Evolutionary conservation across 2,888 invertebrate genomes (phyloP).

Genomic region (Anaspis maculata): DNA sequence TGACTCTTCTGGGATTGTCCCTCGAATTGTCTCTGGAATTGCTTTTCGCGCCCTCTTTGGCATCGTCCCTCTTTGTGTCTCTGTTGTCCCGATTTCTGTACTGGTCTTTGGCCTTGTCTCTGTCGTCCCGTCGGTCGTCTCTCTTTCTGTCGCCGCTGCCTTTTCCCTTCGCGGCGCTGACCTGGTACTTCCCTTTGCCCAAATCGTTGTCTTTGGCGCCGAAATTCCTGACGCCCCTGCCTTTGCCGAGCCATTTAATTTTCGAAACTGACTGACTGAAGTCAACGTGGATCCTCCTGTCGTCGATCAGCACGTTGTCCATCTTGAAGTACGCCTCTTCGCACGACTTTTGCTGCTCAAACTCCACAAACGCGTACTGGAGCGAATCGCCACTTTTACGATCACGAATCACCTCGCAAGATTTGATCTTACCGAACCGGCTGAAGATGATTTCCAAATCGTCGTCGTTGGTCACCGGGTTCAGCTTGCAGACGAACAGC

Average conservation of each 20-base stretch:
- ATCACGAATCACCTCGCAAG: constrained; percentile 95
- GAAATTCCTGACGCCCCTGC: constrained; percentile 62
- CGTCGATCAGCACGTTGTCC: constrained; percentile 99
- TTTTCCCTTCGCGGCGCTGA: no score
- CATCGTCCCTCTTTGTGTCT: no score
- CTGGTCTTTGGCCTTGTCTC: no score
- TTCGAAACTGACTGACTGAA: constrained; percentile 99
- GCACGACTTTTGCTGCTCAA: constrained; percentile 83
- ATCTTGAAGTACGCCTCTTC: constrained; percentile 99
- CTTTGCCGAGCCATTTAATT: constrained; percentile 84
- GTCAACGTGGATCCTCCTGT: constrained; percentile 96
- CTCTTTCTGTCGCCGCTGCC: no score
- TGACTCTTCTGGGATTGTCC: no score
- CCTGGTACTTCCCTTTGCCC: constrained; percentile 31
- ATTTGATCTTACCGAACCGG: constrained; percentile 86
- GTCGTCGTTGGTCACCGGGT: constrained; percentile 96
- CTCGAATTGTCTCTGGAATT: no score
- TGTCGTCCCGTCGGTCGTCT: no score
- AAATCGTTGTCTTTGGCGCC: constrained; percentile 37
- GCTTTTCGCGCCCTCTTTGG: no score
- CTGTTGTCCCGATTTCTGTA: no score
- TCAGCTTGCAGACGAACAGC: constrained; percentile 96
- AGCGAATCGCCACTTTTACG: constrained; percentile 86
- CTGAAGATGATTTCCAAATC: constrained; percentile 97
- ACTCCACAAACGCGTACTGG: constrained; percentile 99